Conservation (phyloP, 2,797 vertebrate genomes). For the Anabacerthia variegaticeps region DNA sequence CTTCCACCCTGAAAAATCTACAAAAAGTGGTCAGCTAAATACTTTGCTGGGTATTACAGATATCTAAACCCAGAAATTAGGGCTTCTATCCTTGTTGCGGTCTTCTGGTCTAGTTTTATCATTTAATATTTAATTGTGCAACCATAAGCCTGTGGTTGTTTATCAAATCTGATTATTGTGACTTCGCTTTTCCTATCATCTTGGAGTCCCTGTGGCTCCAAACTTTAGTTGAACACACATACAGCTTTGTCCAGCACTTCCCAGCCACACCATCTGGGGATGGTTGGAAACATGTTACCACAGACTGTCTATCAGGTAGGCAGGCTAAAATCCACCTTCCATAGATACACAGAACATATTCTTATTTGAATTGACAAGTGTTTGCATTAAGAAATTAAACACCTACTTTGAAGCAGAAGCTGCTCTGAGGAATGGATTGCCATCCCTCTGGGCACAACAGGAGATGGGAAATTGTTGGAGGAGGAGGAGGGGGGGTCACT, state of each 20-base stretch:
- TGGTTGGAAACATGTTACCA: neutral
- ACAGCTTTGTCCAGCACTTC: neutral
- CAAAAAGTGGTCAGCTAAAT: neutral
- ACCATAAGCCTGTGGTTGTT: neutral
- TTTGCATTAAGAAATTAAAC: neutral
- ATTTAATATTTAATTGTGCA: neutral
- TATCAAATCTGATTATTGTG: neutral
- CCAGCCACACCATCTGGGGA: neutral
- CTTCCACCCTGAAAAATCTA: slow-evolving; percentile 69
- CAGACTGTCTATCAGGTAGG: neutral
- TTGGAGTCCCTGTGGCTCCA: neutral
- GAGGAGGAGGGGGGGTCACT: slow-evolving; percentile 76
- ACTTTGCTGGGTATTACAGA: neutral
- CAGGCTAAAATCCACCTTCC: neutral
- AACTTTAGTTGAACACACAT: neutral
- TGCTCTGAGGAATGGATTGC: slow-evolving; percentile 68
- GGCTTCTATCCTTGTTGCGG: neutral
- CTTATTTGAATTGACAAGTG: neutral
- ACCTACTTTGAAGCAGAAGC: slow-evolving; percentile 85
- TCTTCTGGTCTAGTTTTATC: neutral
- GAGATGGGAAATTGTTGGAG: slow-evolving; percentile 74
- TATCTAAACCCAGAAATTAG: neutral
- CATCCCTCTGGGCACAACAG: slow-evolving; percentile 82
- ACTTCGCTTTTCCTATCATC: neutral
- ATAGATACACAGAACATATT: neutral